Evolutionary conservation across 1,140 invertebrate genomes (phyloP).

Genomic region (Euura saliciscinereae): DNA sequence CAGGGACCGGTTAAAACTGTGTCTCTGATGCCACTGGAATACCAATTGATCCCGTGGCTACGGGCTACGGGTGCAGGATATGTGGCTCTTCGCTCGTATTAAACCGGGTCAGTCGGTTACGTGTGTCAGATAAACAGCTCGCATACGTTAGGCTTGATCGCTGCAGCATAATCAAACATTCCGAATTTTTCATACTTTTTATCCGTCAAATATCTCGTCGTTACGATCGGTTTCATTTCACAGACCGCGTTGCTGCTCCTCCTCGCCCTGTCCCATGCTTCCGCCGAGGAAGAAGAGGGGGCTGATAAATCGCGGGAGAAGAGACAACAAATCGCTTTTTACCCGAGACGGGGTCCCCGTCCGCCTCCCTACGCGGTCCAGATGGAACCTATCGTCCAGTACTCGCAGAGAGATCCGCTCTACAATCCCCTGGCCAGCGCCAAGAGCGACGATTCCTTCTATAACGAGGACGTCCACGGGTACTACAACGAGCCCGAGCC

Average conservation of each 20-base stretch:
- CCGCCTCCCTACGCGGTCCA: constrained; percentile 76
- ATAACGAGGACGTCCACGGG: constrained; percentile 47
- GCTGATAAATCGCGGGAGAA: constrained; percentile 45
- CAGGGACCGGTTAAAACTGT: constrained; percentile 38
- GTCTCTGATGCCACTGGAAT: constrained; percentile 38
- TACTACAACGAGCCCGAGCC: constrained; percentile 81
- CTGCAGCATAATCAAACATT: too few relatives aligned
- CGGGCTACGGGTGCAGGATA: constrained; percentile 29
- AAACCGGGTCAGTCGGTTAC: constrained; percentile 52
- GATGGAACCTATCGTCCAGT: constrained; percentile 80
- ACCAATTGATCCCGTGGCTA: constrained; percentile 37
- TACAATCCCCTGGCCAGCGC: constrained; percentile 67
- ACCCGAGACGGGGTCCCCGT: constrained; percentile 39
- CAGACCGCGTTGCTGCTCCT: not conserved
- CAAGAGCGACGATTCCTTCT: constrained; percentile 56
- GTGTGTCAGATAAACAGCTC: constrained; percentile 10
- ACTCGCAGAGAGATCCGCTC: constrained; percentile 77
- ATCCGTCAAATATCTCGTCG: too few relatives aligned
- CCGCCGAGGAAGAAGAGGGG: constrained; percentile 36
- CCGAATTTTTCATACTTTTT: too few relatives aligned
- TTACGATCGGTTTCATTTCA: not conserved
- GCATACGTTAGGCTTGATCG: not conserved
- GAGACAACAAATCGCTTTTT: constrained; percentile 47
- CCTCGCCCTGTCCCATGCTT: not conserved
- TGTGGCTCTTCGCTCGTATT: constrained; percentile 36